Conservation (phyloP, 1,140 invertebrate species). For the Drosophila ambigua region DNA sequence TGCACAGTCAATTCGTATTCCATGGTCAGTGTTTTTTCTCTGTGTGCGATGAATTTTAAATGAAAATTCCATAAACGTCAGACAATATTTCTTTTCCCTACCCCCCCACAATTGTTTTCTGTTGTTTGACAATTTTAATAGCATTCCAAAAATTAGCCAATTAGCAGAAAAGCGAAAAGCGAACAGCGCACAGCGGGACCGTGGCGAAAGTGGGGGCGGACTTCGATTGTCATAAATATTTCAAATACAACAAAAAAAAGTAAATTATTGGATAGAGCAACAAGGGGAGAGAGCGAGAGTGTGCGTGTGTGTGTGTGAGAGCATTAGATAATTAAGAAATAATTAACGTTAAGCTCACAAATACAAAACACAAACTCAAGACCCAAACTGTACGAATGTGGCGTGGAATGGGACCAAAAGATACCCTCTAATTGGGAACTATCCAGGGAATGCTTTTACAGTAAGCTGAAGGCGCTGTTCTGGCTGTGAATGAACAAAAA, state of each 20-base stretch:
- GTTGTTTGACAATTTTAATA: constrained; percentile 41
- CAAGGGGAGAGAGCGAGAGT: too few relatives aligned
- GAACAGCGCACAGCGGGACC: too few relatives aligned
- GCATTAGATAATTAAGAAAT: constrained; percentile 35
- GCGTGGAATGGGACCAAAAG: too few relatives aligned
- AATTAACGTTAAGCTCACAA: constrained; percentile 22
- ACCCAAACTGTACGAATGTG: neutral
- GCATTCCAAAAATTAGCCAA: constrained; percentile 56
- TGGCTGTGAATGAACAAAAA: too few relatives aligned
- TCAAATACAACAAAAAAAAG: constrained; percentile 17
- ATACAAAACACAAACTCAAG: too few relatives aligned
- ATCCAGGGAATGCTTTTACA: too few relatives aligned
- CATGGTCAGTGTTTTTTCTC: constrained; percentile 39
- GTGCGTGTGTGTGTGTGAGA: neutral
- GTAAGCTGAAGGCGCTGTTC: too few relatives aligned
- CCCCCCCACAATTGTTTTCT: neutral
- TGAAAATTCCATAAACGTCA: constrained; percentile 59
- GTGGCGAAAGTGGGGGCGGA: neutral
- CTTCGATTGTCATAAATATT: constrained; percentile 39
- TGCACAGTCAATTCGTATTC: constrained; percentile 33
- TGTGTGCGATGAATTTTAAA: constrained; percentile 56
- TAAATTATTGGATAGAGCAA: constrained; percentile 17
- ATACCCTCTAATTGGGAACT: too few relatives aligned
- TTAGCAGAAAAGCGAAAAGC: constrained; percentile 20
- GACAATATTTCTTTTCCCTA: constrained; percentile 17